Conservation (phyloP, 2,888 invertebrate genomes). For the Morpho deidamia region DNA sequence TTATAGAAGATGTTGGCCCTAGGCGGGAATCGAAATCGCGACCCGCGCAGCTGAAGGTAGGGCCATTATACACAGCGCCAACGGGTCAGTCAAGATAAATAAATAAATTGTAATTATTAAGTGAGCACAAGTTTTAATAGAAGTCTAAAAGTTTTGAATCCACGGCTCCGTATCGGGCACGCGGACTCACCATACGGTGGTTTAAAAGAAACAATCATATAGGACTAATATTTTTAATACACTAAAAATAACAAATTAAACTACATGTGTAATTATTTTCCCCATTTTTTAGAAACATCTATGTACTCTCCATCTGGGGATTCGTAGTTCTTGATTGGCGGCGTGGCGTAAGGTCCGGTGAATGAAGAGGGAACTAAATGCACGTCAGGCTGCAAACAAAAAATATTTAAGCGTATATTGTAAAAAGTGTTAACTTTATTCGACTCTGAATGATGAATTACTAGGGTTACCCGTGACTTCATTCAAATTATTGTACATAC, state of each 20-base stretch:
- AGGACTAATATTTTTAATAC: slow-evolving; percentile 1
- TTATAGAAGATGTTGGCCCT: too few species aligned
- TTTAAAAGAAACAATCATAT: not conserved
- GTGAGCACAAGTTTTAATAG: not conserved
- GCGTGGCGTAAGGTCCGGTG: slow-evolving; percentile 89
- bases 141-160: not conserved
- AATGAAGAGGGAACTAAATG: slow-evolving; percentile 82
- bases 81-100: too few species aligned
- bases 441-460: too few species aligned
- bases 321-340: slow-evolving; percentile 88
- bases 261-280: slow-evolving; percentile 30
- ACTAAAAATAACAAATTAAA: slow-evolving; percentile 1
- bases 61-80: too few species aligned
- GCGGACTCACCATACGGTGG: too few species aligned
- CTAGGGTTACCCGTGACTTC: too few species aligned
- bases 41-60: too few species aligned
- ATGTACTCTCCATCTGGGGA: slow-evolving; percentile 94
- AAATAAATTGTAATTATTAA: too few species aligned
- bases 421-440: too few species aligned
- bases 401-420: not conserved
- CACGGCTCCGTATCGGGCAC: too few species aligned
- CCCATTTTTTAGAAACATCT: slow-evolving; percentile 89
- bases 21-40: too few species aligned
- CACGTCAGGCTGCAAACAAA: slow-evolving; percentile 82
- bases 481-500: too few species aligned